Evolutionary conservation across 1,140 invertebrate species (phyloP).

Genomic region (Atopsyche davidsoni): DNA sequence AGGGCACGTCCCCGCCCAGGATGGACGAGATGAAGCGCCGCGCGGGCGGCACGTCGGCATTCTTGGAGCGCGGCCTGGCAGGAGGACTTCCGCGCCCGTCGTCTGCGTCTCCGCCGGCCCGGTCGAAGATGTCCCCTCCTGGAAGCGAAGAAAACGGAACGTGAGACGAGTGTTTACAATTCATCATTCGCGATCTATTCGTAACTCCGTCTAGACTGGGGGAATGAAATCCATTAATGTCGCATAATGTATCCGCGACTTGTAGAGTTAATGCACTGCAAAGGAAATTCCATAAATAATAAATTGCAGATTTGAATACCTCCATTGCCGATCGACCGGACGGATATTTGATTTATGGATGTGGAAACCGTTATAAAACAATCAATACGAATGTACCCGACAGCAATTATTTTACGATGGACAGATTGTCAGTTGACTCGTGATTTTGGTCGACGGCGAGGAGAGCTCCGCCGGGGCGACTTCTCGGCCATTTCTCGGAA

Average conservation of each 20-base stretch:
- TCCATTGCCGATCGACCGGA: too few relatives aligned
- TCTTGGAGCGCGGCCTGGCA: constrained; percentile 40
- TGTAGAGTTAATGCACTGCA: constrained; percentile 7
- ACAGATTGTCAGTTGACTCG: too few relatives aligned
- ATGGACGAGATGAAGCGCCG: constrained; percentile 71
- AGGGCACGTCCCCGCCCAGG: constrained; percentile 67
- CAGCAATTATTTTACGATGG: too few relatives aligned
- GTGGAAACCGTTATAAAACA: too few relatives aligned
- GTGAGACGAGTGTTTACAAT: neutral
- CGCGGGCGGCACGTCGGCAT: constrained; percentile 37
- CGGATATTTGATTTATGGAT: too few relatives aligned
- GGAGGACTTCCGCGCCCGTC: constrained; percentile 5
- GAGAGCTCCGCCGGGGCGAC: too few relatives aligned
- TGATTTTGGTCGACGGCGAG: too few relatives aligned
- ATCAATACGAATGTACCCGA: too few relatives aligned
- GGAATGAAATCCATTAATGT: constrained; percentile 10
- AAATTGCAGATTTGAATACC: too few relatives aligned
- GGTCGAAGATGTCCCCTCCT: constrained; percentile 47
- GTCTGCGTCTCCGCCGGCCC: constrained; percentile 36
- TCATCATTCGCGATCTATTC: neutral
- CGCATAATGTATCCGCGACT: constrained; percentile 6
- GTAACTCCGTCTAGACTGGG: constrained; percentile 2
- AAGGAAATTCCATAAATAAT: too few relatives aligned
- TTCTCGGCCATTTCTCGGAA: too few relatives aligned
- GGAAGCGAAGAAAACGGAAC: constrained; percentile 31